A percentile compares a stretch with the other conserved stretches of the same genome.
These are phyloP conservation scores for Brachyptera risi DNA, from an alignment of 2,888 invertebrate genomes.

Conservation along the genomic window DNA sequence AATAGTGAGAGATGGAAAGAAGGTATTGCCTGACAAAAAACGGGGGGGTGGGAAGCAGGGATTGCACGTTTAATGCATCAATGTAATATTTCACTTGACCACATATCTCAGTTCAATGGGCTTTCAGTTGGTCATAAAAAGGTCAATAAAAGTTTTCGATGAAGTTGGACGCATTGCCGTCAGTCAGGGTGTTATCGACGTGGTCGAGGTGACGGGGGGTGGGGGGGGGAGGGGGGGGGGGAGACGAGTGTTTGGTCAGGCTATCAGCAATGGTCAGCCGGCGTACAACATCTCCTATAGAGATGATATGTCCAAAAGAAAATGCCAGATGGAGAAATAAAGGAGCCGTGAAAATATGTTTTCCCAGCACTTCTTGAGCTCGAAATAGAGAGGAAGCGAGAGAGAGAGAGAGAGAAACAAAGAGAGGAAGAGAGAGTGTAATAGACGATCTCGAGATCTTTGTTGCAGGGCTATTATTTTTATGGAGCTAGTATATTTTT, in stretches of 20 bases:
- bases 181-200: not conserved
- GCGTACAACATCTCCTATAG: not conserved
- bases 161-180: not conserved
- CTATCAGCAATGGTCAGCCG: constrained; percentile 11
- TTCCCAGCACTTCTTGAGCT: not conserved
- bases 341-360: not conserved
- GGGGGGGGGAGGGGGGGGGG: not conserved
- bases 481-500: too few species aligned
- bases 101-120: not conserved
- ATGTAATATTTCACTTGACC: constrained; percentile 1
- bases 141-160: not conserved
- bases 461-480: too few species aligned
- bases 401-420: too few species aligned
- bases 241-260: constrained; percentile 6
- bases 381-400: too few species aligned
- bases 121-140: constrained; percentile 3
- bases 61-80: too few species aligned
- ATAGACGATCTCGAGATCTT: too few species aligned
- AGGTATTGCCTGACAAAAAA: too few species aligned
- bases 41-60: too few species aligned
- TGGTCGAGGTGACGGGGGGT: not conserved
- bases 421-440: too few species aligned
- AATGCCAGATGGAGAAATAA: not conserved
- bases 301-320: not conserved
- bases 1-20: too few species aligned